These are phyloP conservation scores for Steinernema feltiae DNA, from an alignment of 1,140 invertebrate species.

Conservation along the genomic window DNA sequence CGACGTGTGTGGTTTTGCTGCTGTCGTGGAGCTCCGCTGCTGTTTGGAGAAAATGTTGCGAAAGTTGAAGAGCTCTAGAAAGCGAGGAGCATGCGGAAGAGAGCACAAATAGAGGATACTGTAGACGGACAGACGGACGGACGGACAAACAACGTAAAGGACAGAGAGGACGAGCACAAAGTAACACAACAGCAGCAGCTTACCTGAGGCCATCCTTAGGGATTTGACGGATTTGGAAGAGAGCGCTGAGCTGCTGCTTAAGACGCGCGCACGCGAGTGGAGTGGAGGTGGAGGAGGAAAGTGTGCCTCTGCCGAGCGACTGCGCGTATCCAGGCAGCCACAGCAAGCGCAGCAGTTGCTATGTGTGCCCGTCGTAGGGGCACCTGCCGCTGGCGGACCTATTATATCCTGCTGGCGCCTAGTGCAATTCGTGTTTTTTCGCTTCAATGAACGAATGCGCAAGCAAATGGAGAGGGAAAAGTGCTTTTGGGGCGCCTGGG, in stretches of 20 bases:
- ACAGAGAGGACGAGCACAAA: background rate
- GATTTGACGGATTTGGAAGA: background rate
- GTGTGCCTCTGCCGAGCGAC: too few relatives aligned
- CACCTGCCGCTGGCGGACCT: background rate
- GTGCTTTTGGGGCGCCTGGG: background rate
- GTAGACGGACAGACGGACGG: background rate
- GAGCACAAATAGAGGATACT: background rate
- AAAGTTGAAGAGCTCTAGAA: background rate
- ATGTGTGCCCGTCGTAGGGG: background rate
- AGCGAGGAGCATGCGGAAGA: background rate
- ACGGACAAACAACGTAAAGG: background rate
- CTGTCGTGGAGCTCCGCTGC: background rate
- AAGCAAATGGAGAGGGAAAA: background rate
- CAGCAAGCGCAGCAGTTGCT: too few relatives aligned
- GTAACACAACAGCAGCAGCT: background rate
- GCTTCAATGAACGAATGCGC: background rate
- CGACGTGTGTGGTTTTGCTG: background rate
- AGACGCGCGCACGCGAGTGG: too few relatives aligned
- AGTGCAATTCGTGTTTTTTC: slow-evolving; percentile 10
- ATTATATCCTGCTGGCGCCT: background rate
- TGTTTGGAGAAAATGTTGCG: background rate
- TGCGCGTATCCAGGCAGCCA: background rate
- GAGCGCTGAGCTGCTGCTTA: too few relatives aligned
- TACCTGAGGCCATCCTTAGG: background rate
- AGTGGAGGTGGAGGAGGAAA: too few relatives aligned